Conservation (phyloP, 2,113 vertebrate species). For the Toxotes chatareus region DNA sequence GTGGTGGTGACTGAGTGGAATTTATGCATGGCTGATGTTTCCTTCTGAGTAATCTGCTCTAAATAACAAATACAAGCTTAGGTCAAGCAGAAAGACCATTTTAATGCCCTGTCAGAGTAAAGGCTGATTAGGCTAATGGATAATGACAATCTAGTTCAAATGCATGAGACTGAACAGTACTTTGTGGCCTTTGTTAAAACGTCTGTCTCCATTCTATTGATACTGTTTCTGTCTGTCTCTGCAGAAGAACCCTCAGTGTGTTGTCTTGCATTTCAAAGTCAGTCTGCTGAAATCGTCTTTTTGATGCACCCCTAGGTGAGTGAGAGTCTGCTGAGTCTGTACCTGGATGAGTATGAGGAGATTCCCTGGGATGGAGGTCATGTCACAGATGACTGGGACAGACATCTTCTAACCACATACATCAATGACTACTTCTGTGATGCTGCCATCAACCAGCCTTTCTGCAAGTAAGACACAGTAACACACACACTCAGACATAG, state of each 20-base stretch:
- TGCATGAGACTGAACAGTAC: conserved; percentile 18
- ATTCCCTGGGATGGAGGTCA: conserved; percentile 90
- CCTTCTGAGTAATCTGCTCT: conserved; percentile 44
- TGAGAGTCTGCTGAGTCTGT: conserved; percentile 86
- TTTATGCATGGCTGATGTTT: conserved; percentile 12
- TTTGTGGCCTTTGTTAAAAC: conserved; percentile 33
- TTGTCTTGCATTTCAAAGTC: conserved; percentile 27
- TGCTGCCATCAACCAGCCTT: conserved; percentile 74
- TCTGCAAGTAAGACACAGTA: conserved; percentile 82
- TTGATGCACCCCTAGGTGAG: conserved; percentile 74
- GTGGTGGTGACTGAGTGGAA: conserved; percentile 22
- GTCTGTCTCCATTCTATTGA: conserved; percentile 24
- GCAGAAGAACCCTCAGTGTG: conserved; percentile 10
- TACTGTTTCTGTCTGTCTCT: conserved; percentile 21
- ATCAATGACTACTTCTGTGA: conserved; percentile 91
- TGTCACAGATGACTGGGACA: conserved; percentile 89
- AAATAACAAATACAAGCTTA: conserved; percentile 34
- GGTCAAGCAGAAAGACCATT: conserved; percentile 48
- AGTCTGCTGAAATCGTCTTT: neutral
- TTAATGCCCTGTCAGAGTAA: conserved; percentile 48
- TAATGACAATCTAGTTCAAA: conserved; percentile 44
- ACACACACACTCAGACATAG: neutral
- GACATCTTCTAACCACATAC: conserved; percentile 89
- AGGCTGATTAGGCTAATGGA: conserved; percentile 56
- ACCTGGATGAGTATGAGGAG: conserved; percentile 87